Conservation (phyloP, 2,888 invertebrate species). For the Stenolophus ochropezus region DNA sequence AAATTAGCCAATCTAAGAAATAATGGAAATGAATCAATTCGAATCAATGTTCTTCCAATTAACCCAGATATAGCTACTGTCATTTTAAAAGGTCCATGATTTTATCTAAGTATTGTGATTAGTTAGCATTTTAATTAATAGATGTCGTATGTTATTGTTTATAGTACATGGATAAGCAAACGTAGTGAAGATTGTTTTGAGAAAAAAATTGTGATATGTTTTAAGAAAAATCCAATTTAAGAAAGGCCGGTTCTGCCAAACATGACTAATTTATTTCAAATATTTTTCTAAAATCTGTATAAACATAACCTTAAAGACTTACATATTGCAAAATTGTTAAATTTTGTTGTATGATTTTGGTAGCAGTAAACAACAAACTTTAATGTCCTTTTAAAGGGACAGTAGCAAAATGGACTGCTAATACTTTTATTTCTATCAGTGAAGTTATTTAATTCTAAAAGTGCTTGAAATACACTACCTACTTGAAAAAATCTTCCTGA, state of each 20-base stretch:
- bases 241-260: neutral
- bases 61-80: conserved; percentile 1
- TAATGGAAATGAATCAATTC: too few relatives aligned
- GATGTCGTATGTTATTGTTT: neutral
- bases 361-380: neutral
- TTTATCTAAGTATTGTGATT: neutral
- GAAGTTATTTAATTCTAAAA: neutral
- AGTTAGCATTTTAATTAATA: neutral
- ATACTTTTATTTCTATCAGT: neutral
- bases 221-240: neutral
- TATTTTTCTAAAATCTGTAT: neutral
- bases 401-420: conserved; percentile 4
- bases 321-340: neutral
- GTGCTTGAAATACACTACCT: neutral
- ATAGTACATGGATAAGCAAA: neutral
- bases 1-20: too few relatives aligned
- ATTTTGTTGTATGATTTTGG: neutral
- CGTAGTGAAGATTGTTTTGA: neutral
- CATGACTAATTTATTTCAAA: neutral
- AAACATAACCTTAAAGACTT: neutral
- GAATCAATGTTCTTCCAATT: too few relatives aligned
- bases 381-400: conserved; percentile 19
- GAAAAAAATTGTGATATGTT: neutral
- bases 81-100: neutral
- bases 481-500: neutral